A percentile compares a stretch with the other conserved stretches of the same genome.
Evolutionary conservation across 2,113 vertebrate genomes (phyloP).

Genomic region (Caranx ignobilis): DNA sequence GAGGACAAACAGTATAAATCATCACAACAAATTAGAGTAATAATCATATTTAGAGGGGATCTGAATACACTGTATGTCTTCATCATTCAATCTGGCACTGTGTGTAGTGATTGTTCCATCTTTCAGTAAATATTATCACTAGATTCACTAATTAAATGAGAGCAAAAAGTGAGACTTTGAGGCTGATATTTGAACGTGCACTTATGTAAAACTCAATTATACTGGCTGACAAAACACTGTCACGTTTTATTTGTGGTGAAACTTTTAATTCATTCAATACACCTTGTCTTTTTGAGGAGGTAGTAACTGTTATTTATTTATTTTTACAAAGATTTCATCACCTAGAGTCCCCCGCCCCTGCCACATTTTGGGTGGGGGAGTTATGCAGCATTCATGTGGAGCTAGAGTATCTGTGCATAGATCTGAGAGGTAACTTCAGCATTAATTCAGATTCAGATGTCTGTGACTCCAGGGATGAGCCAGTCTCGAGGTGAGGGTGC

Average conservation of each 20-base stretch:
- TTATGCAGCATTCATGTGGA: background rate
- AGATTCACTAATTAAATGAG: background rate
- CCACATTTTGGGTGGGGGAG: background rate
- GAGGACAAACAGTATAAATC: too few relatives aligned
- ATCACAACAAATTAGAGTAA: too few relatives aligned
- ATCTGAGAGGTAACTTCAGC: background rate
- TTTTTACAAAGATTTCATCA: background rate
- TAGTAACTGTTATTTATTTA: background rate
- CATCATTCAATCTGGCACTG: slow-evolving; percentile 27
- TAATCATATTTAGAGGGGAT: too few relatives aligned
- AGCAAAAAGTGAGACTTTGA: background rate
- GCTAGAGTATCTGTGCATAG: background rate
- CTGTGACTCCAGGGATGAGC: background rate
- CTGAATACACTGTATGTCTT: slow-evolving; percentile 28
- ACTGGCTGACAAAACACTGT: background rate
- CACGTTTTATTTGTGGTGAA: background rate
- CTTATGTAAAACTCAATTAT: background rate
- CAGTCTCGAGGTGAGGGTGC: background rate
- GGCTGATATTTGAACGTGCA: background rate
- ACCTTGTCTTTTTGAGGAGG: background rate
- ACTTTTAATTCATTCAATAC: background rate
- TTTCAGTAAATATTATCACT: background rate
- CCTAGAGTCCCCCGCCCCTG: background rate
- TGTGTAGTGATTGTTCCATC: background rate
- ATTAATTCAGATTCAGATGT: slow-evolving; percentile 6